Conservation (phyloP, 2,113 vertebrate genomes). For the Marmota flaviventris region DNA sequence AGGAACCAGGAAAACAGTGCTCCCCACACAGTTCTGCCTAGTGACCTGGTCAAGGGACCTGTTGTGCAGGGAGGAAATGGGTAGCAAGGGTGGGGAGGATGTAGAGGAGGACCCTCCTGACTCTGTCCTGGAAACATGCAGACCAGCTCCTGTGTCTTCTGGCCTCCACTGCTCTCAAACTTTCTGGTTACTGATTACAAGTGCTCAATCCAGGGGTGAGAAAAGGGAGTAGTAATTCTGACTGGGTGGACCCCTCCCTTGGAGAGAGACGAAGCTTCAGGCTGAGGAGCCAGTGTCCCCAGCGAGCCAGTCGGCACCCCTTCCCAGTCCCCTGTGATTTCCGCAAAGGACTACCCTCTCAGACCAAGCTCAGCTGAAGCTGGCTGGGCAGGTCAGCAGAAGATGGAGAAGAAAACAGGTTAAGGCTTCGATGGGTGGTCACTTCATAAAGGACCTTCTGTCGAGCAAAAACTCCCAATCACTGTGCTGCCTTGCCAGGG, state of each 20-base stretch:
- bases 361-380: neutral
- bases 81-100: too few relatives aligned
- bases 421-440: neutral
- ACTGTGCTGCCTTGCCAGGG: slow-evolving; percentile 83
- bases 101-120: too few relatives aligned
- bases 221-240: neutral
- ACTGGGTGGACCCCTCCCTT: neutral
- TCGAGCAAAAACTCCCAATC: slow-evolving; percentile 77
- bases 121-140: rapidly evolving
- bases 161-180: neutral
- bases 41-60: neutral
- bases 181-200: slow-evolving; percentile 31
- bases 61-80: neutral
- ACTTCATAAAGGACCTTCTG: slow-evolving; percentile 79
- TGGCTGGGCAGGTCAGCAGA: neutral
- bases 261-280: neutral
- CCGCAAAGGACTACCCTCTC: neutral
- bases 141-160: neutral
- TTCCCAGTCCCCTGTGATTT: neutral
- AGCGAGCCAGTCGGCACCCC: neutral
- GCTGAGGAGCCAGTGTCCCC: neutral
- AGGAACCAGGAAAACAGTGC: neutral
- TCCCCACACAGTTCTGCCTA: rapidly evolving
- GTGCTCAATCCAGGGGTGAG: neutral
- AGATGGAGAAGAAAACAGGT: neutral